A percentile compares a stretch with the other conserved stretches of the same genome.
Conservation (phyloP, 2,113 vertebrate species). For the Sceloporus undulatus region DNA sequence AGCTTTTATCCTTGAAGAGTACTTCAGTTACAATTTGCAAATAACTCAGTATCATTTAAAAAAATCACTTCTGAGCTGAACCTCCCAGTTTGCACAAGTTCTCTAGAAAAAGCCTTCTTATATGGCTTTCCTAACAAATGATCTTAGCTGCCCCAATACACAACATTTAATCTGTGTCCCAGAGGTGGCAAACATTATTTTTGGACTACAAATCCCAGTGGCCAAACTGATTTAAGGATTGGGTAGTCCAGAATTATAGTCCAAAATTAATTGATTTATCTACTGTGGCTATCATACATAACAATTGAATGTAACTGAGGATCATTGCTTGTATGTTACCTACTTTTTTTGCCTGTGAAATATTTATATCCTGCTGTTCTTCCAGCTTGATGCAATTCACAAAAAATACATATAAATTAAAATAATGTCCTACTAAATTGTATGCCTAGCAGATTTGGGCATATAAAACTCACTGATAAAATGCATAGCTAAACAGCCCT, state of each 20-base stretch:
- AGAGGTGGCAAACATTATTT: no score
- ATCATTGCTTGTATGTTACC: neutral
- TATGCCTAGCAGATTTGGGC: neutral
- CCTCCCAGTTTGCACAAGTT: constrained; percentile 63
- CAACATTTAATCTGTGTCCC: constrained; percentile 35
- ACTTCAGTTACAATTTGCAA: constrained; percentile 74
- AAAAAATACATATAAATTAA: constrained; percentile 24
- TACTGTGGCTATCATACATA: accelerated
- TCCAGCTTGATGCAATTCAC: neutral
- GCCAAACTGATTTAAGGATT: no score
- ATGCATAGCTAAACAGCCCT: neutral
- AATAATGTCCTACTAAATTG: constrained; percentile 10
- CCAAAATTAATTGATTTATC: no score
- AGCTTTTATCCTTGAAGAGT: constrained; percentile 76
- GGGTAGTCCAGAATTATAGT: no score
- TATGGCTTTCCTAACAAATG: constrained; percentile 64
- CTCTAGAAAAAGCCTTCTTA: constrained; percentile 66
- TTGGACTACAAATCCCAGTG: no score
- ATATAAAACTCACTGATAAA: neutral
- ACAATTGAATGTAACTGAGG: constrained; percentile 31
- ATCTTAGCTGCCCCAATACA: constrained; percentile 45
- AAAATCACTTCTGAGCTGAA: constrained; percentile 34
- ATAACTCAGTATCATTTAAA: constrained; percentile 56
- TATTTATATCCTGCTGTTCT: neutral
- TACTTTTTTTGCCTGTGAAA: neutral